phyloP scores from a whole-genome alignment of 2,113 vertebrate species.

The Nycticebus coucang region DNA sequence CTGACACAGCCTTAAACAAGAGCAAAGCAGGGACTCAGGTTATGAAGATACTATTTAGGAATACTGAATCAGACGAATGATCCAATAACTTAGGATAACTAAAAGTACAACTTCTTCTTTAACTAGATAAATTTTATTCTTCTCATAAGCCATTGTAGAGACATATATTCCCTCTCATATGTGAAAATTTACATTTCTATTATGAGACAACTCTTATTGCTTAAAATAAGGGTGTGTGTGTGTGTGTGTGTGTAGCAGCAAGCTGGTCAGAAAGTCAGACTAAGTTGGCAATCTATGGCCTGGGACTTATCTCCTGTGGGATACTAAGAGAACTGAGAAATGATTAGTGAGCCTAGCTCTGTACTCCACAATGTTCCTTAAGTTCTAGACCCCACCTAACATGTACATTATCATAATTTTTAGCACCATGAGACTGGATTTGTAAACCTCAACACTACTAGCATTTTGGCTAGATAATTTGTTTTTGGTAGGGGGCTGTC shows the following conservation, averaged over 20 bases:
- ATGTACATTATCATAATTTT: background rate
- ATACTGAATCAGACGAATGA: slow-evolving; percentile 43
- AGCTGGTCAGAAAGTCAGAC: background rate
- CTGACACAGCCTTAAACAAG: slow-evolving; percentile 54
- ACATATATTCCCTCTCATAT: background rate
- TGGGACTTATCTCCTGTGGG: background rate
- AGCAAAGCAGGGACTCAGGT: background rate
- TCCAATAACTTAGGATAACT: background rate
- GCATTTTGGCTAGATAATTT: background rate
- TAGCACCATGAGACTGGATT: background rate
- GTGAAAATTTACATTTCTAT: background rate
- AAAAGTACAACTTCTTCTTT: slow-evolving; percentile 48
- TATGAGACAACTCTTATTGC: background rate
- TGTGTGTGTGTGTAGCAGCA: background rate
- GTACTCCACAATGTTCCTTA: background rate
- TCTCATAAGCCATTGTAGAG: background rate
- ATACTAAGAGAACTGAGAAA: background rate
- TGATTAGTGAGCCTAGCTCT: background rate
- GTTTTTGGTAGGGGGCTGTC: background rate
- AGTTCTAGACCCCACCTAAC: background rate
- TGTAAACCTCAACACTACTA: background rate
- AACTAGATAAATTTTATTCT: background rate
- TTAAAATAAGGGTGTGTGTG: background rate
- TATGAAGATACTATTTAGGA: background rate
- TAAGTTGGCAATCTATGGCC: background rate